Conservation (phyloP, 2,888 invertebrate genomes). For the Boloria selene region DNA sequence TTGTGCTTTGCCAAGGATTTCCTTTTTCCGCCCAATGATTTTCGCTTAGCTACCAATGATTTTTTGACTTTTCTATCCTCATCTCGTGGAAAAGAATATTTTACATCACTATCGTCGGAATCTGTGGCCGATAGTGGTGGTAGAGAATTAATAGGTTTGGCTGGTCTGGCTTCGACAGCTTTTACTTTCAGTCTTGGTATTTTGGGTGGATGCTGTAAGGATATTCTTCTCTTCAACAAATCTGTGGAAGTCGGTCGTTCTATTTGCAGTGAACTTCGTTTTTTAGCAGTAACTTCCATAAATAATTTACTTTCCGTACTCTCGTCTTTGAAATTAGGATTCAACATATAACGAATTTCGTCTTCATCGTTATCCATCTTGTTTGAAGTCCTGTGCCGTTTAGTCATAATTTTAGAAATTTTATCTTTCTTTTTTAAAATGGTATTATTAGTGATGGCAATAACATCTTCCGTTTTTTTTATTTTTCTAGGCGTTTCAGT, state of each 20-base stretch:
- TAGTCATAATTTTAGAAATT: conserved; percentile 50
- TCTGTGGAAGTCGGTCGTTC: conserved; percentile 71
- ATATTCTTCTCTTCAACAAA: conserved; percentile 64
- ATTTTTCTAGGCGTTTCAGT: conserved; percentile 32
- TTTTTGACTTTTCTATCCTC: conserved; percentile 48
- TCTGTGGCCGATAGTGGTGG: conserved; percentile 56
- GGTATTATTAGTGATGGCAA: conserved; percentile 42
- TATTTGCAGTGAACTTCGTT: conserved; percentile 69
- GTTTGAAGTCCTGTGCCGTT: conserved; percentile 53
- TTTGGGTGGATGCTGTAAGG: conserved; percentile 70
- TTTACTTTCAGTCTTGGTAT: conserved; percentile 65
- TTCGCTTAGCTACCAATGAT: conserved; percentile 59
- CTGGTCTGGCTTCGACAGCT: conserved; percentile 50
- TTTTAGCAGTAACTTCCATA: conserved; percentile 66
- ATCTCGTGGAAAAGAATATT: conserved; percentile 69
- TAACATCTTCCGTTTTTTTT: conserved; percentile 39
- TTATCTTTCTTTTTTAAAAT: conserved; percentile 55
- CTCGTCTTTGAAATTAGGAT: conserved; percentile 64
- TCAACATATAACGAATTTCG: conserved; percentile 73
- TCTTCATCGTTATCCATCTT: conserved; percentile 61
- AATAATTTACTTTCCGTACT: conserved; percentile 58
- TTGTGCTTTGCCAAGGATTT: conserved; percentile 65
- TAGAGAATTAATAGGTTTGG: conserved; percentile 42
- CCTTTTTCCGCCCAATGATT: conserved; percentile 61
- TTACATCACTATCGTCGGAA: conserved; percentile 74